Conservation (phyloP, 2,113 vertebrate species). For the Anser brachyrhynchus region DNA sequence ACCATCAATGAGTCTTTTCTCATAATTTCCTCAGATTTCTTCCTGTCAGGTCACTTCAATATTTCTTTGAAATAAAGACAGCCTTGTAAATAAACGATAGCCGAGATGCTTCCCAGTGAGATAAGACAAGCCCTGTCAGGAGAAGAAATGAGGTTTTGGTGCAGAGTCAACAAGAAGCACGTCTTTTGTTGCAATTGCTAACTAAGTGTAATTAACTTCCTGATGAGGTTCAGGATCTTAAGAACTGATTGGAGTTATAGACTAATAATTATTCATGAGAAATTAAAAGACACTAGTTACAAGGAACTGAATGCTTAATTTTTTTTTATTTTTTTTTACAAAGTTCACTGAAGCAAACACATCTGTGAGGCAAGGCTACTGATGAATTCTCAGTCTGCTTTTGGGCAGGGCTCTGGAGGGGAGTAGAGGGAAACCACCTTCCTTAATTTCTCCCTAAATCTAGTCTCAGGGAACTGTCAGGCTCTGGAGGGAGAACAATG, state of each 20-base stretch:
- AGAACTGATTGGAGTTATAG: slow-evolving; percentile 45
- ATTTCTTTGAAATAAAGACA: slow-evolving; percentile 45
- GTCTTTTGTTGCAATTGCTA: slow-evolving; percentile 53
- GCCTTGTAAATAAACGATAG: slow-evolving; percentile 26
- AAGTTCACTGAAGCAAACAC: not conserved
- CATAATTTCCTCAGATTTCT: slow-evolving; percentile 29
- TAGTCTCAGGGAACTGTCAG: not conserved
- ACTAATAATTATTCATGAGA: slow-evolving; percentile 65
- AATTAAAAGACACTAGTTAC: slow-evolving; percentile 36
- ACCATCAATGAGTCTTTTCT: not conserved
- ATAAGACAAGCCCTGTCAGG: not conserved
- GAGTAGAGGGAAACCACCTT: not conserved
- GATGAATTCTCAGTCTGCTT: not conserved
- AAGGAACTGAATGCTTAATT: not conserved
- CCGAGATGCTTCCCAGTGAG: not conserved
- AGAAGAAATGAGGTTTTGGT: not conserved
- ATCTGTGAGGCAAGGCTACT: not conserved
- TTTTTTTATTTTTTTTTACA: not conserved
- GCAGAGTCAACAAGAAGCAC: slow-evolving; percentile 44
- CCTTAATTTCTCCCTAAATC: not conserved
- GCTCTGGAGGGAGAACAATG: not conserved
- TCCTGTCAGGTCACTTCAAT: slow-evolving; percentile 27
- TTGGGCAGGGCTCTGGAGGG: not conserved
- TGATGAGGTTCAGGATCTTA: slow-evolving; percentile 64
- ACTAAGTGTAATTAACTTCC: slow-evolving; percentile 62